These are phyloP conservation scores for Columba janthina DNA, from an alignment of 2,113 vertebrate species.

Conservation along the genomic window DNA sequence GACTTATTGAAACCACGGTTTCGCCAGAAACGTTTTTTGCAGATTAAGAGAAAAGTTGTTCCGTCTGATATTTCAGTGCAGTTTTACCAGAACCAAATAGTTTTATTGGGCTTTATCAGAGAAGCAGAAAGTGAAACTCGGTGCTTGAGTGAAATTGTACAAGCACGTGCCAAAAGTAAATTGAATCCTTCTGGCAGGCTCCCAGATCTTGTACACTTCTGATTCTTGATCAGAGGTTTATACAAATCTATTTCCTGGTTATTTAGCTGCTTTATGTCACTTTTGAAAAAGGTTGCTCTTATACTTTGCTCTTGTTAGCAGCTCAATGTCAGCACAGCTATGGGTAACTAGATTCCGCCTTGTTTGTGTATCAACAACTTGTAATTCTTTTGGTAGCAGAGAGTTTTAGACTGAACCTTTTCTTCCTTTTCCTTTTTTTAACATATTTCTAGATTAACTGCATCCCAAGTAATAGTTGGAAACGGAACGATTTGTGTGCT, in stretches of 20 bases:
- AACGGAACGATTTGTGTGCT: not conserved
- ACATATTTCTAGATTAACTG: not conserved
- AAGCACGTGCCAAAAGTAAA: not conserved
- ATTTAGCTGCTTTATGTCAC: not conserved
- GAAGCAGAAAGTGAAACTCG: not conserved
- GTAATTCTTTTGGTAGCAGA: not conserved
- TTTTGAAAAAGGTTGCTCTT: not conserved
- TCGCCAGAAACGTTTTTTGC: not conserved
- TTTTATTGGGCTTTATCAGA: not conserved
- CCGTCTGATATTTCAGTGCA: not conserved
- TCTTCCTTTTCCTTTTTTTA: not conserved
- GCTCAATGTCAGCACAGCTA: not conserved
- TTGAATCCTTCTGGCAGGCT: not conserved
- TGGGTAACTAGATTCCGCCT: not conserved
- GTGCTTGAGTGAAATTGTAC: not conserved
- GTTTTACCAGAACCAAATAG: not conserved
- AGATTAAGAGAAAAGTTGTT: not conserved
- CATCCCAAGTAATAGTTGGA: not conserved
- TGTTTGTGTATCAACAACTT: not conserved
- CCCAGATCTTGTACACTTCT: not conserved
- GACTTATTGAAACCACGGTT: fast-evolving
- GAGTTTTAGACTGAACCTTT: not conserved
- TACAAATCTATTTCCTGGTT: not conserved
- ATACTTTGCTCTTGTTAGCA: not conserved
- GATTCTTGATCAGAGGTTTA: not conserved